Evolutionary conservation across 2,888 invertebrate genomes (phyloP), one percentile per base, ranked within the genome.

Genomic region (Chrysolina haemoptera): DNA sequence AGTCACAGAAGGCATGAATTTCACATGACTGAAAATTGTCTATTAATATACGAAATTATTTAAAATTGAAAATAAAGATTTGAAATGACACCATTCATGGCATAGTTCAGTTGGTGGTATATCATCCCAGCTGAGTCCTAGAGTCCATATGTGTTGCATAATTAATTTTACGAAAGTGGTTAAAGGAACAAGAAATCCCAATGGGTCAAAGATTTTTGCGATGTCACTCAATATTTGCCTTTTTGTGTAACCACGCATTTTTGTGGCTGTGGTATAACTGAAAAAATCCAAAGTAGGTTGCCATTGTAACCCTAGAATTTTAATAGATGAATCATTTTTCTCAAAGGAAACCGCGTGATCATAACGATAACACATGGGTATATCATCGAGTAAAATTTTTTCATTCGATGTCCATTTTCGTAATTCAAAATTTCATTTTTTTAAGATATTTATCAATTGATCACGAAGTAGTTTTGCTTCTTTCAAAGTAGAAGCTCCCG

Each of bases 41-140:
- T 48, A 48, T 16, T 48, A 48, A 14, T 48, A 14, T 16, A 16
- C 48, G 48, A 16, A 12, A 12, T 50, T 50, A 16, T n/a, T 16
- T n/a, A 50, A 50, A n/a, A 50, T 2, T 50, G 48, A 50, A 50
- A 16, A 50, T 16, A n/a, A 50, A 16, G 48, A 50, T 50, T 50
- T 9, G 16, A 50, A 50, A 8, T 50, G 48, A 50, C 12, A 50
- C n/a, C 48, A 50, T 50, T 50, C 16, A 27, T 50, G 12, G n/a
- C 48, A 50, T n/a, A 16, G 12, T 50, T 18, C 6, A 3, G 18
- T 50, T 50, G 48, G 16, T 50, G 16, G 16, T 50, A n/a, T 16
- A 9, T 50, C 48, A 48, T 48, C 8, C 14, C 48, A 48, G 27
- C 27, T 27, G 48, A 27, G 27, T 27, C 27, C 27, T 27, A 27